Base-by-base conservation (phyloP, 2,888 invertebrate genomes). In the Polydrusus cervinus region DNA sequence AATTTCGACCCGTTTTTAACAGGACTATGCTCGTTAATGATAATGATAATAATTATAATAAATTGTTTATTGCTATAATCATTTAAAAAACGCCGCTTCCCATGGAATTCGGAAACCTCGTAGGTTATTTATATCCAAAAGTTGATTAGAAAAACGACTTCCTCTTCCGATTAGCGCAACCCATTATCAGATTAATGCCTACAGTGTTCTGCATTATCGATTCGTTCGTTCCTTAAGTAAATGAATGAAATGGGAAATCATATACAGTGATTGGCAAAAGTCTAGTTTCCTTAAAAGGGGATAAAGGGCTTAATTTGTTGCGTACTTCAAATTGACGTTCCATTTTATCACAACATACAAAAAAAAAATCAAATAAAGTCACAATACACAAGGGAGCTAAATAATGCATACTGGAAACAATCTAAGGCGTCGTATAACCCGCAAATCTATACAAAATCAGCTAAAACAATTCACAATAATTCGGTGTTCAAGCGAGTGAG, bases 51-150 rank as follows among this genome's bases (percentile, higher is more conserved):
- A 20, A 18, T 20, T 51, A 51, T 11, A 20, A 20, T 20, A 51
- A 51, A 20, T 30, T 53, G 9, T 10, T 6, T n/a, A n/a, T 53
- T n/a, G 25, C 30, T n/a, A 30, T 25, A 53, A 30, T 30, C 7
- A 53, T 30, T 53, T 30, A 25, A 13, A 30, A 25, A 25, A 1
- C 1, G 13, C 10, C 20, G 53, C 25, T 53, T 53, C 13, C 14
- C 7, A 38, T 14, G 0, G 16, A 16, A 60, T n/a, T 38, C 10
- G 16, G 38, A 38, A 30, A 38, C 38, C 38, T 60, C 18, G 57
- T 9, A 11, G 38, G 34, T 60, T 60, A 60, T 60, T 60, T 60
- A 40, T 60, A 38, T 38, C 16, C 57, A 14, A 38, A 60, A 60
- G 10, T 60, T 16, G 57, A 60, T 60, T 25, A 25, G 11, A 60